Conservation (phyloP, 2,797 vertebrate genomes). For the Naso thynnoides region DNA sequence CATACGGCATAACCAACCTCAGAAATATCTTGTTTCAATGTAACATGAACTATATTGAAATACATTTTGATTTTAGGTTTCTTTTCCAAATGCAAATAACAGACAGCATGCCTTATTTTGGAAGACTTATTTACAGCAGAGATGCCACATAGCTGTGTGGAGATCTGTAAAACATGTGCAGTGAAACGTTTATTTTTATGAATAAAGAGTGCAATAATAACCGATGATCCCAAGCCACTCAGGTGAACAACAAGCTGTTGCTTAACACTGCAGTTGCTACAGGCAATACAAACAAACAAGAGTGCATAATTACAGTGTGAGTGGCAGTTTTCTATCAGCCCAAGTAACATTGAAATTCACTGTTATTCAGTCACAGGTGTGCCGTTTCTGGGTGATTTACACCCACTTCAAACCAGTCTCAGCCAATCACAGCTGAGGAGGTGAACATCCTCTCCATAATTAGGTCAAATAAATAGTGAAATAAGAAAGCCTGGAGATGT, state of each 20-base stretch:
- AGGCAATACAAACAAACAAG: slow-evolving; percentile 45
- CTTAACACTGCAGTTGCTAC: slow-evolving; percentile 61
- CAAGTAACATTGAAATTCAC: slow-evolving; percentile 56
- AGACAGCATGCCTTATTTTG: background rate
- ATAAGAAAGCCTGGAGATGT: slow-evolving; percentile 61
- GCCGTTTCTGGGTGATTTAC: slow-evolving; percentile 49
- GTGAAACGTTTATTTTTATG: background rate
- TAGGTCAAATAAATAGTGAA: slow-evolving; percentile 65
- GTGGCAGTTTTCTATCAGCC: slow-evolving; percentile 59
- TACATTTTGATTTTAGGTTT: background rate
- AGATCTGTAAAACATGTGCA: background rate
- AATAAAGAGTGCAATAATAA: slow-evolving; percentile 23
- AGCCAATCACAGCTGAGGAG: slow-evolving; percentile 37
- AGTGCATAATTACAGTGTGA: slow-evolving; percentile 69
- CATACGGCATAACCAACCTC: background rate
- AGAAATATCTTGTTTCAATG: background rate
- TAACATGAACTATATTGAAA: background rate
- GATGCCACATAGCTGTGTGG: background rate
- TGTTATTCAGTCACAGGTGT: slow-evolving; percentile 72
- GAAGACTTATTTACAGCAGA: background rate
- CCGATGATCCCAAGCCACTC: background rate
- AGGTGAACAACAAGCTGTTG: slow-evolving; percentile 40
- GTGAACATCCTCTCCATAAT: slow-evolving; percentile 52
- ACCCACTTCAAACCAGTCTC: slow-evolving; percentile 51
- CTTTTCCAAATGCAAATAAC: background rate